Evolutionary conservation across 2,888 invertebrate species (phyloP).

Genomic region (Polydrusus tereticollis): DNA sequence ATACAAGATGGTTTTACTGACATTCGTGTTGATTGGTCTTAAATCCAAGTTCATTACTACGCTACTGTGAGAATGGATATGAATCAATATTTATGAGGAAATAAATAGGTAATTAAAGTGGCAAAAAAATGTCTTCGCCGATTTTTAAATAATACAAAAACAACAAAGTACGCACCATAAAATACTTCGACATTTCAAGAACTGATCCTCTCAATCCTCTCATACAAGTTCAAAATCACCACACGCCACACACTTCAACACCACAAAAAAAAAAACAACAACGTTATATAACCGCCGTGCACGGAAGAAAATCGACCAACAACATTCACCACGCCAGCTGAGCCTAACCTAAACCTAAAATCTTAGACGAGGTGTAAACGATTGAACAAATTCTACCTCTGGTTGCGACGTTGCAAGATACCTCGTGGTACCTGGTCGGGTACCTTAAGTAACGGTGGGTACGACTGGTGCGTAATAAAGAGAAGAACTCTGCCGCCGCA

Average conservation of each 20-base stretch:
- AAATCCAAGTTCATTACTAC: no score
- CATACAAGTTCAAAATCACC: neutral
- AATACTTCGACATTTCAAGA: neutral
- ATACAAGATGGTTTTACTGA: no score
- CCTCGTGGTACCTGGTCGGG: neutral
- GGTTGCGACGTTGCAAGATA: constrained; percentile 26
- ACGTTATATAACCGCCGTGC: constrained; percentile 19
- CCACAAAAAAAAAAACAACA: constrained; percentile 10
- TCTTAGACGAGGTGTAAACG: constrained; percentile 5
- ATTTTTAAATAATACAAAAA: neutral
- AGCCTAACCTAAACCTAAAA: constrained; percentile 7
- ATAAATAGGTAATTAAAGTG: no score
- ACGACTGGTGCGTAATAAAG: constrained; percentile 1
- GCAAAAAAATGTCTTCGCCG: no score
- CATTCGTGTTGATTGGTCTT: no score
- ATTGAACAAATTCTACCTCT: constrained; percentile 15
- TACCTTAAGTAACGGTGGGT: constrained; percentile 25
- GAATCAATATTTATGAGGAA: no score
- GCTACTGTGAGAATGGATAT: no score
- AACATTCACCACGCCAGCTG: constrained; percentile 21
- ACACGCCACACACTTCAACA: neutral
- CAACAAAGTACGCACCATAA: neutral
- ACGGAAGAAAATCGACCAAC: constrained; percentile 29
- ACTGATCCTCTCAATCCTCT: no score
- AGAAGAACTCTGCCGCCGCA: neutral